phyloP scores from a whole-genome alignment of 2,113 vertebrate species.

The Peucedramus taeniatus region DNA sequence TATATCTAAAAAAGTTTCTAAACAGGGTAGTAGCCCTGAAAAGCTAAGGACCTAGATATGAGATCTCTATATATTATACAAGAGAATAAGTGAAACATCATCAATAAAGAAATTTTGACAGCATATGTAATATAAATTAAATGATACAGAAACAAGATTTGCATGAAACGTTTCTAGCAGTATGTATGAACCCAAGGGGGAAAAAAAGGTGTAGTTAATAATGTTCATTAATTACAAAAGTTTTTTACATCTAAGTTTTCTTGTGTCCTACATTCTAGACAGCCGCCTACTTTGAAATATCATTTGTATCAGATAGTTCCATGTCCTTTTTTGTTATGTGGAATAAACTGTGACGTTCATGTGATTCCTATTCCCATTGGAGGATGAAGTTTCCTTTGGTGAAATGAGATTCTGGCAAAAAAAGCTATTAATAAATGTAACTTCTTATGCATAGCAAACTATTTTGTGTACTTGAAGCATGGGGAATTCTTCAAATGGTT shows the following conservation, averaged over 20 bases:
- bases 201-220: not conserved
- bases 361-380: slow-evolving; percentile 52
- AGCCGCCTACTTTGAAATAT: not conserved
- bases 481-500: slow-evolving; percentile 68
- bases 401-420: slow-evolving; percentile 53
- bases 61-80: not conserved
- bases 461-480: slow-evolving; percentile 62
- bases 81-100: not conserved
- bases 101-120: not conserved
- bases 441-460: slow-evolving; percentile 59
- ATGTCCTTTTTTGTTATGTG: not conserved
- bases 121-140: not conserved
- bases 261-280: not conserved
- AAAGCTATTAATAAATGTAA: slow-evolving; percentile 63
- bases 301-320: not conserved
- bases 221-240: not conserved
- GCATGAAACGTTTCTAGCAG: not conserved
- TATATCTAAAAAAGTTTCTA: not conserved
- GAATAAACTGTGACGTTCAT: slow-evolving; percentile 23
- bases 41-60: not conserved
- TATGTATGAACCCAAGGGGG: not conserved
- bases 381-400: slow-evolving; percentile 52
- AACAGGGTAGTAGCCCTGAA: not conserved
- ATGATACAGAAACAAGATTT: not conserved
- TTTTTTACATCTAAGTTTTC: not conserved